Percentiles rank a stretch among this genome's conserved stretches.
phyloP scores from a whole-genome alignment of 2,113 vertebrate genomes.

The Haemorhous mexicanus region DNA sequence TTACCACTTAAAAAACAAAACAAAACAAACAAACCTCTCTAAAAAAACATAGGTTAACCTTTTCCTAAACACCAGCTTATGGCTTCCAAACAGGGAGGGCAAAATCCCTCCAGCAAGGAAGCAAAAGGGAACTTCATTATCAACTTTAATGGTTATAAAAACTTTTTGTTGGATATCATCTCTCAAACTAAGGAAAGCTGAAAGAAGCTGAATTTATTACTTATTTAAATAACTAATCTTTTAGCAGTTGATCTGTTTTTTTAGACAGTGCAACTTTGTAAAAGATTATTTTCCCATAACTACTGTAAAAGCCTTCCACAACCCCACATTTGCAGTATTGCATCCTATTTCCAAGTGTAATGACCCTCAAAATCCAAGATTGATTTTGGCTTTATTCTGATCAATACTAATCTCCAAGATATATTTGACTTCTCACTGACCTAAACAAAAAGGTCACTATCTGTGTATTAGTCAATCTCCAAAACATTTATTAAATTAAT shows the following conservation, averaged over 20 bases:
- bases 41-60: not conserved
- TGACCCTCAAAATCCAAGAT: conserved; percentile 63
- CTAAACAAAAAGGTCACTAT: conserved; percentile 54
- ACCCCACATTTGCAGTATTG: not conserved
- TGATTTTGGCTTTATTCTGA: conserved; percentile 53
- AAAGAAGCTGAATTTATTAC: not conserved
- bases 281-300: not conserved
- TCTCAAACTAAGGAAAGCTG: not conserved
- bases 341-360: conserved; percentile 60
- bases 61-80: not conserved
- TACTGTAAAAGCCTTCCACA: not conserved
- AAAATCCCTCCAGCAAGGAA: not conserved
- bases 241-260: not conserved
- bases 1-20: not conserved
- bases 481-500: conserved; percentile 55
- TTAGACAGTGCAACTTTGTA: not conserved
- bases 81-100: not conserved
- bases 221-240: not conserved
- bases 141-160: not conserved
- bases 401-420: conserved; percentile 67
- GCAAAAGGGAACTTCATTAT: not conserved
- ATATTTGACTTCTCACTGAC: conserved; percentile 61
- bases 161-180: not conserved
- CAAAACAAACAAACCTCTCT: not conserved
- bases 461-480: conserved; percentile 43